A percentile compares a stretch with the other conserved stretches of the same genome.
Evolutionary conservation across 2,888 invertebrate genomes (phyloP).

Genomic region (Cyclophora albipunctata): DNA sequence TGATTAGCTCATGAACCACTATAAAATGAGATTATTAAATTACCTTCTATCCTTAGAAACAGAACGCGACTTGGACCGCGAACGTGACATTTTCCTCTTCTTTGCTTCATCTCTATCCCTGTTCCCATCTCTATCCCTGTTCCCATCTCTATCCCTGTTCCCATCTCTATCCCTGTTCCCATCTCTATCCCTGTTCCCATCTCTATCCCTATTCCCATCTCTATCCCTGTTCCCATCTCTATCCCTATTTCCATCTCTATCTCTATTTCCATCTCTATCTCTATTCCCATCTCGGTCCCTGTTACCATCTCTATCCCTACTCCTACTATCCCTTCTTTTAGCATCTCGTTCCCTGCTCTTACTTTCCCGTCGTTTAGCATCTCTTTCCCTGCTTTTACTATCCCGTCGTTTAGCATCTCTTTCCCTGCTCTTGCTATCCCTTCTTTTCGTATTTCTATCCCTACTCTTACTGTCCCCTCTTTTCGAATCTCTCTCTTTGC

Average conservation of each 20-base stretch:
- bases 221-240: constrained; percentile 14
- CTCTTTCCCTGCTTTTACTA: constrained; percentile 4
- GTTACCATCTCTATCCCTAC: constrained; percentile 6
- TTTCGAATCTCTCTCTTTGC: constrained; percentile 1
- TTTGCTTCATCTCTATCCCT: constrained; percentile 10
- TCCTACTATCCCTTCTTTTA: constrained; percentile 8
- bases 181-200: constrained; percentile 15
- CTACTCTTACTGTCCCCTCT: constrained; percentile 3
- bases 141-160: constrained; percentile 15
- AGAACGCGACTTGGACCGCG: constrained; percentile 33
- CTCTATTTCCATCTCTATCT: no score
- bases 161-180: constrained; percentile 17
- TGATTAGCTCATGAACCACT: no score
- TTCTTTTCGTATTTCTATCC: background rate
- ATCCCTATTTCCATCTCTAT: constrained; percentile 17
- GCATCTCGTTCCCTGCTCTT: constrained; percentile 13
- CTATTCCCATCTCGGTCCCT: constrained; percentile 6
- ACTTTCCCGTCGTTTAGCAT: constrained; percentile 1
- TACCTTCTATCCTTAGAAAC: constrained; percentile 28
- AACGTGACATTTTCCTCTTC: constrained; percentile 22
- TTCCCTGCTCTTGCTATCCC: constrained; percentile 8
- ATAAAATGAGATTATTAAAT: background rate
- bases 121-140: constrained; percentile 4
- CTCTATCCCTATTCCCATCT: constrained; percentile 11
- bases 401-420: constrained; percentile 8